Evolutionary conservation across 2,888 invertebrate species (phyloP).

Genomic region (Resseliella maxima): DNA sequence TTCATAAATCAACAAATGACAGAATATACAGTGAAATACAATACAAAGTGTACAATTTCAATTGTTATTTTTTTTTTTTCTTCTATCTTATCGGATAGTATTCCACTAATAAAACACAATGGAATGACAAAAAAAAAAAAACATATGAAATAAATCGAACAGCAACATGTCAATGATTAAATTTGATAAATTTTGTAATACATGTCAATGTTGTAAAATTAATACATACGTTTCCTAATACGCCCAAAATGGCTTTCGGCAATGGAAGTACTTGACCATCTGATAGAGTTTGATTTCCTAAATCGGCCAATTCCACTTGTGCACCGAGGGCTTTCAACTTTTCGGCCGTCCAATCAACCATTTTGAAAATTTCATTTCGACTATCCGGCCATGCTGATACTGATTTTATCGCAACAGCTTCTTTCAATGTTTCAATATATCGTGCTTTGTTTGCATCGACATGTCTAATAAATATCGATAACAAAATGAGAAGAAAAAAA

Average conservation of each 20-base stretch:
- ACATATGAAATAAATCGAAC: not conserved
- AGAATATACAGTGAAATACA: not conserved
- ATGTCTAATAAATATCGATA: constrained; percentile 69
- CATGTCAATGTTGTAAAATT: not conserved
- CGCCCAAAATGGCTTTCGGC: constrained; percentile 87
- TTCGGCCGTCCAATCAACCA: constrained; percentile 84
- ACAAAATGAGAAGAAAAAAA: constrained; percentile 68
- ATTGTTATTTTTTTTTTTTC: not conserved
- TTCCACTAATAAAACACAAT: not conserved
- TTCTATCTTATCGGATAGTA: not conserved
- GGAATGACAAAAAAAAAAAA: not conserved
- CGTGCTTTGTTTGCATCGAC: constrained; percentile 81
- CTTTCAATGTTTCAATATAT: constrained; percentile 82
- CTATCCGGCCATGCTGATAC: constrained; percentile 92
- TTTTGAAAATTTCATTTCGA: constrained; percentile 83
- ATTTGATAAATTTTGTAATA: too few species aligned
- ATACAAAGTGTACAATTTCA: constrained; percentile 15
- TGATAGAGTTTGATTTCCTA: constrained; percentile 80
- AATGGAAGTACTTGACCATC: constrained; percentile 80
- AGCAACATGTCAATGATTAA: too few species aligned
- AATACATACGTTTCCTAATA: constrained; percentile 74
- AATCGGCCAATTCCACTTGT: constrained; percentile 76
- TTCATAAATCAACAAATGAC: not conserved
- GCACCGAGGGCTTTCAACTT: constrained; percentile 79
- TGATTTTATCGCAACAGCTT: constrained; percentile 92